A percentile compares a stretch with the other conserved stretches of the same genome.
These are phyloP conservation scores for Dolichomitus sp. DNA, from an alignment of 2,888 invertebrate species.

Conservation along the genomic window DNA sequence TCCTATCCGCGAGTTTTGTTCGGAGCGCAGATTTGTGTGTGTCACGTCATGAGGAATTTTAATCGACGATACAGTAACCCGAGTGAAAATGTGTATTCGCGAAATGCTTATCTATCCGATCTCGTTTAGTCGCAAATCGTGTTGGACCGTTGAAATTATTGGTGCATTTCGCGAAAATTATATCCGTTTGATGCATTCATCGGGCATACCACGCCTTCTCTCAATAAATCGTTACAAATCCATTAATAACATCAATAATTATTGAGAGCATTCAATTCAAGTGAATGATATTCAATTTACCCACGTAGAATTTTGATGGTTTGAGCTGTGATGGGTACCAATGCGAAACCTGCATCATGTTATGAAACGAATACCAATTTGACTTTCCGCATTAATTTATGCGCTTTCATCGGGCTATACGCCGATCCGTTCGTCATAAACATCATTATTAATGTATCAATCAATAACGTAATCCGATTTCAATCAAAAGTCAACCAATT, in stretches of 20 bases:
- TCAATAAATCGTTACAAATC: neutral
- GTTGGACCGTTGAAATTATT: constrained; percentile 18
- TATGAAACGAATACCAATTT: neutral
- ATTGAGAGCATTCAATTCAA: neutral
- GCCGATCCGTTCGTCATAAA: neutral
- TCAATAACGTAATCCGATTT: neutral
- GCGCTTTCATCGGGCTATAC: no score
- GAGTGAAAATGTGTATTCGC: constrained; percentile 28
- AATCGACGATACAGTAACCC: constrained; percentile 41
- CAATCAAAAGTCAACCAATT: neutral
- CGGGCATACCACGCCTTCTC: neutral
- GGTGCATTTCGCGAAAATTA: neutral
- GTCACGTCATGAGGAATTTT: constrained; percentile 46
- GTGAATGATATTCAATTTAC: neutral
- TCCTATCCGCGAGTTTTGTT: neutral
- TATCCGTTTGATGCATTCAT: neutral
- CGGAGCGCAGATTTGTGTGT: constrained; percentile 5
- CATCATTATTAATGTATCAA: constrained; percentile 3
- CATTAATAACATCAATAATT: neutral
- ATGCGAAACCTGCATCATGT: neutral
- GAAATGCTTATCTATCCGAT: neutral
- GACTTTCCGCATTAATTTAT: neutral
- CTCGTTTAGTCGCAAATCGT: constrained; percentile 15
- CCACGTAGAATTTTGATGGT: neutral
- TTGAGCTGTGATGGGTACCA: neutral